Conservation (phyloP, 37 sponge, comb jelly and placozoan species). For the Diacarnus erythraeanus region DNA sequence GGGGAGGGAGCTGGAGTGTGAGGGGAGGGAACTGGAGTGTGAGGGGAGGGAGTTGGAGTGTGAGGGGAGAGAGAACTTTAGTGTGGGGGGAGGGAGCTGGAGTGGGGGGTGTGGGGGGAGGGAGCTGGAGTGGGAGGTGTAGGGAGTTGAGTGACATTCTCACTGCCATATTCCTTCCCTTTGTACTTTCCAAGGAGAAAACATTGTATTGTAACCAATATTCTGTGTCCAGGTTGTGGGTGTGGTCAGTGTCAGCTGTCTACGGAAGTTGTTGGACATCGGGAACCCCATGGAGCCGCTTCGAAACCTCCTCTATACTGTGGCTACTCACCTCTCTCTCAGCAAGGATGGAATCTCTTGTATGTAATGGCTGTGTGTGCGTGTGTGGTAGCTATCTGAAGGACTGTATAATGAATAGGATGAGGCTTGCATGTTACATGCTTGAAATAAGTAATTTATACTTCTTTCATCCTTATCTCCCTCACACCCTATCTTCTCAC, state of each 20-base stretch:
- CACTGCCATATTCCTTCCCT: too few relatives aligned
- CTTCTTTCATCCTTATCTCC: not conserved
- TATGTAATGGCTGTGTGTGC: conserved; percentile 13
- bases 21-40: not conserved
- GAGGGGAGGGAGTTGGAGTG: not conserved
- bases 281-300: conserved; percentile 62
- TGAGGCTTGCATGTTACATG: not conserved
- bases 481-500: not conserved
- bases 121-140: too few relatives aligned
- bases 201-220: too few relatives aligned
- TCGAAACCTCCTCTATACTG: conserved; percentile 44
- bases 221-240: not conserved
- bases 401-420: too few relatives aligned
- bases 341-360: conserved; percentile 37
- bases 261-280: not conserved
- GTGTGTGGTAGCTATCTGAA: too few relatives aligned
- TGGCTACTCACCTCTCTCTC: conserved; percentile 73
- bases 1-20: not conserved
- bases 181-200: too few relatives aligned
- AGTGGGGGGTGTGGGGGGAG: too few relatives aligned
- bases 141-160: too few relatives aligned
- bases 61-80: not conserved
- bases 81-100: too few relatives aligned
- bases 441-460: not conserved
- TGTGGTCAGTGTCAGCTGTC: conserved; percentile 29